Evolutionary conservation across 2,888 invertebrate genomes (phyloP).

Genomic region (Caenorhabditis virilis): DNA sequence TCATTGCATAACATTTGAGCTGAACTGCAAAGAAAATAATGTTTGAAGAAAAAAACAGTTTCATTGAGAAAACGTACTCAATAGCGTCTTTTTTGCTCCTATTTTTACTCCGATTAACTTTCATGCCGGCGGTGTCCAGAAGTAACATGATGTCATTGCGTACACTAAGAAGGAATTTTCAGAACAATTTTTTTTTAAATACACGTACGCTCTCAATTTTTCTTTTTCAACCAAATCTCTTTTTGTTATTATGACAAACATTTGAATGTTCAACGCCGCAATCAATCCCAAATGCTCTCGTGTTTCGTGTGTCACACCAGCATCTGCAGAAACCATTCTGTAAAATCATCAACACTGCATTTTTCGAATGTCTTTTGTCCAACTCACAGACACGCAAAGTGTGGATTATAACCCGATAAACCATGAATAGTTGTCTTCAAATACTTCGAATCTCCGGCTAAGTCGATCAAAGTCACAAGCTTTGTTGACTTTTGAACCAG

Average conservation of each 20-base stretch:
- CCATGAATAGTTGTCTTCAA: slow-evolving; percentile 92
- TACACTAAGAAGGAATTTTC: slow-evolving; percentile 39
- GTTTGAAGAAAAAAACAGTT: too few species aligned
- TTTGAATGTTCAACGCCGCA: slow-evolving; percentile 76
- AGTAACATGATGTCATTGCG: slow-evolving; percentile 36
- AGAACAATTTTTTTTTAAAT: not conserved
- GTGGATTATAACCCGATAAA: slow-evolving; percentile 70
- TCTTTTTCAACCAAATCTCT: slow-evolving; percentile 79
- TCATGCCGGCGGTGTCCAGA: slow-evolving; percentile 48
- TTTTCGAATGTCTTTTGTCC: too few species aligned
- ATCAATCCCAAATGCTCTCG: slow-evolving; percentile 86
- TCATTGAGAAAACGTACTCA: too few species aligned
- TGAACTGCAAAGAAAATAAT: too few species aligned
- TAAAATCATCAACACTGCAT: not conserved
- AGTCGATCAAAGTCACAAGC: slow-evolving; percentile 89
- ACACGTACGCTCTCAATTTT: slow-evolving; percentile 67
- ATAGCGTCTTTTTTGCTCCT: slow-evolving; percentile 57
- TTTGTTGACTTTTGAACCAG: slow-evolving; percentile 91
- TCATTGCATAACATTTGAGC: slow-evolving; percentile 74
- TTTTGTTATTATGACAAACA: slow-evolving; percentile 92
- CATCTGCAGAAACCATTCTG: slow-evolving; percentile 76
- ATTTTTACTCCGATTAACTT: slow-evolving; percentile 37
- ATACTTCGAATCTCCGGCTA: slow-evolving; percentile 95
- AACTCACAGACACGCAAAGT: slow-evolving; percentile 76
- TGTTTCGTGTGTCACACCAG: slow-evolving; percentile 74